Evolutionary conservation across 2,888 invertebrate species (phyloP).

Genomic region (Drosophila anomalata): DNA sequence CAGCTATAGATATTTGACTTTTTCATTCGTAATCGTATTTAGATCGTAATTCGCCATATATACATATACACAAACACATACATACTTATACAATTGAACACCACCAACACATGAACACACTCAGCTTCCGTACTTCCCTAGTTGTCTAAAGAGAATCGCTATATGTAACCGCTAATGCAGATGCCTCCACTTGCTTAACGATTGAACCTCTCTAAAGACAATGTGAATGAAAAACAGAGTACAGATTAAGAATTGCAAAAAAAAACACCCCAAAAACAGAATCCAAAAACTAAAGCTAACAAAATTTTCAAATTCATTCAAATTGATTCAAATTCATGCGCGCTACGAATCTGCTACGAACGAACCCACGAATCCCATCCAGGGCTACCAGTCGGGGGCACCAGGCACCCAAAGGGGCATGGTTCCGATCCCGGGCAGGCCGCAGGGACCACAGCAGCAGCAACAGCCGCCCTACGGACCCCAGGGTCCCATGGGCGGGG

Average conservation of each 20-base stretch:
- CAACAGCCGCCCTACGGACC: slow-evolving; percentile 84
- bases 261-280: slow-evolving; percentile 45
- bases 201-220: slow-evolving; percentile 62
- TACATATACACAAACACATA: slow-evolving; percentile 27
- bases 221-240: slow-evolving; percentile 78
- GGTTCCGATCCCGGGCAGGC: slow-evolving; percentile 71
- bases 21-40: slow-evolving; percentile 55
- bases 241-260: slow-evolving; percentile 62
- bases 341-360: slow-evolving; percentile 36
- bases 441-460: slow-evolving; percentile 84
- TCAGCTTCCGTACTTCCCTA: slow-evolving; percentile 50
- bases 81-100: slow-evolving; percentile 29
- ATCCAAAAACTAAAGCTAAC: slow-evolving; percentile 61
- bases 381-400: slow-evolving; percentile 80
- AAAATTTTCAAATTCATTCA: slow-evolving; percentile 78
- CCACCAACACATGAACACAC: slow-evolving; percentile 12
- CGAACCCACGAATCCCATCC: slow-evolving; percentile 29
- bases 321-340: slow-evolving; percentile 77
- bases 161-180: slow-evolving; percentile 32
- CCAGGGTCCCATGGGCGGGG: slow-evolving; percentile 82
- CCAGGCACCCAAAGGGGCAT: slow-evolving; percentile 74
- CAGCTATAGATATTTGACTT: slow-evolving; percentile 62
- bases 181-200: slow-evolving; percentile 27
- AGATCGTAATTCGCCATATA: slow-evolving; percentile 50
- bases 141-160: slow-evolving; percentile 54